These are phyloP conservation scores for Dendrolimus houi DNA, from an alignment of 2,888 invertebrate species.

Conservation along the genomic window DNA sequence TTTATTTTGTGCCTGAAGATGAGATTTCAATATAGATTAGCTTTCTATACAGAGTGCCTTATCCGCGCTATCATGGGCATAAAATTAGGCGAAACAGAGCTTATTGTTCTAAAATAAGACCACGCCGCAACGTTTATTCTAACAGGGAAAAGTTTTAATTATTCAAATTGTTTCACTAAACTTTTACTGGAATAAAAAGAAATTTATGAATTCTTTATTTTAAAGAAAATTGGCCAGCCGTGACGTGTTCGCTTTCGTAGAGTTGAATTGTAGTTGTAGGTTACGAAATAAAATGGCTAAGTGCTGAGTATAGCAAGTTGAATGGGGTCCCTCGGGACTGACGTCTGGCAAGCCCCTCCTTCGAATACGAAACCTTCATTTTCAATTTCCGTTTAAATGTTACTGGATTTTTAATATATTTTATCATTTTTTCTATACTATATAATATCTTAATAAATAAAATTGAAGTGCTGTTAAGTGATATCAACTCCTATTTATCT, in stretches of 20 bases:
- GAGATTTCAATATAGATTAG: background rate
- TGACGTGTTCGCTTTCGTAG: too few relatives aligned
- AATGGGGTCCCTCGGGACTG: constrained; percentile 24
- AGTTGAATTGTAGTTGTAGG: too few relatives aligned
- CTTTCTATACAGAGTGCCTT: too few relatives aligned
- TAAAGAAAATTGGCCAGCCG: too few relatives aligned
- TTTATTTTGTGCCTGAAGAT: background rate
- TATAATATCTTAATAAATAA: too few relatives aligned
- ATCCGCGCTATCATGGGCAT: background rate
- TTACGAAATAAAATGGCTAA: too few relatives aligned
- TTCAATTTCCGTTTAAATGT: constrained; percentile 59
- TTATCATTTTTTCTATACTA: constrained; percentile 16
- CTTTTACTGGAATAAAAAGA: background rate
- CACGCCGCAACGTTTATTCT: constrained; percentile 1
- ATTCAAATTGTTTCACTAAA: background rate
- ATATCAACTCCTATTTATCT: too few relatives aligned
- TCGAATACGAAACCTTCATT: constrained; percentile 33
- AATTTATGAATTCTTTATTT: background rate
- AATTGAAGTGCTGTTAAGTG: too few relatives aligned
- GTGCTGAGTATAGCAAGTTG: constrained; percentile 2
- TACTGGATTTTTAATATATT: constrained; percentile 48
- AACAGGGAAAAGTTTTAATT: background rate
- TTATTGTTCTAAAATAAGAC: constrained; percentile 11
- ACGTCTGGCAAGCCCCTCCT: constrained; percentile 20
- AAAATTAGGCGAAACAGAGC: constrained; percentile 8